Conservation (phyloP, 2,888 invertebrate species). For the Spodoptera picta region DNA sequence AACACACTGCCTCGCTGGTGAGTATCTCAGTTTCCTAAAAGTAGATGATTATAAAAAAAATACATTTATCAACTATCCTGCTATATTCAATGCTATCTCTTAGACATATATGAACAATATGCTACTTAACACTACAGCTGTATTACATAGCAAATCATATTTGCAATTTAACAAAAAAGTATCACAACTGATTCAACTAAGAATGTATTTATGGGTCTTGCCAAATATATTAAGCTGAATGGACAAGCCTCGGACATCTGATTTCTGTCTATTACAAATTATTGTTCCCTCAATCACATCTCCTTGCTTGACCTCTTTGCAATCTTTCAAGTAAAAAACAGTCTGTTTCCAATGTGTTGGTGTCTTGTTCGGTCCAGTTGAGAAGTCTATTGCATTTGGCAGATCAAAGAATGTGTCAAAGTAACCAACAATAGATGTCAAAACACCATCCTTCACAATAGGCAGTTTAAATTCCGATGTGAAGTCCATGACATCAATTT, state of each 20-base stretch:
- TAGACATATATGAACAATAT: constrained; percentile 50
- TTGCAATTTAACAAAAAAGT: constrained; percentile 31
- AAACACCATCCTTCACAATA: constrained; percentile 89
- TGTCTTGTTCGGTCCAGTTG: constrained; percentile 92
- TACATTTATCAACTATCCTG: constrained; percentile 22
- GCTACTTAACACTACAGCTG: constrained; percentile 21
- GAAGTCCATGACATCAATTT: constrained; percentile 92
- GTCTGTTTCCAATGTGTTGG: constrained; percentile 99
- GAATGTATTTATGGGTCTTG: constrained; percentile 89
- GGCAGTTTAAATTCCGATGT: constrained; percentile 91
- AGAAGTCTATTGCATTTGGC: constrained; percentile 90
- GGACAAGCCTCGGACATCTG: constrained; percentile 92
- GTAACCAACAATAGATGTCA: constrained; percentile 96
- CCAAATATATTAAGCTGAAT: constrained; percentile 91
- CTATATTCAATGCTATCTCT: constrained; percentile 45
- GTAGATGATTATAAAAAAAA: constrained; percentile 39
- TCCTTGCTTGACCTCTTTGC: constrained; percentile 91
- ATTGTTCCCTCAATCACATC: constrained; percentile 90
- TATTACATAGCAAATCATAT: constrained; percentile 40
- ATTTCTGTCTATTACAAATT: constrained; percentile 92
- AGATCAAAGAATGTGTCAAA: constrained; percentile 96
- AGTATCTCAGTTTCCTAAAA: constrained; percentile 59
- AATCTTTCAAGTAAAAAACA: constrained; percentile 94
- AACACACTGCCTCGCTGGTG: constrained; percentile 56
- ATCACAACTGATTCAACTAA: constrained; percentile 84